Evolutionary conservation across 2,888 invertebrate genomes (phyloP).

Genomic region (Tortrix viridana): DNA sequence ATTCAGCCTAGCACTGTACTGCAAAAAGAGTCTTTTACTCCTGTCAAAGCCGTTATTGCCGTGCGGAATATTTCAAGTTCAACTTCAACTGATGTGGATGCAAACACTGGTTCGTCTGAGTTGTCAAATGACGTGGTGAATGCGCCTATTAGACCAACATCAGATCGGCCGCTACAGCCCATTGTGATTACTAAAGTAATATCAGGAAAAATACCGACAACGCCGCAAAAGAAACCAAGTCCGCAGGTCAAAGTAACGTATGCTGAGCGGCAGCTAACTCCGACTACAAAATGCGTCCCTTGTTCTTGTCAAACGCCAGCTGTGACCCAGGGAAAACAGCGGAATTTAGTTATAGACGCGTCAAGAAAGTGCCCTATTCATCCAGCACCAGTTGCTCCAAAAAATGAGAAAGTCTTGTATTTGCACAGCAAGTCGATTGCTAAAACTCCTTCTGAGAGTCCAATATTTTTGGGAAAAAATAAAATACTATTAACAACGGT

Average conservation of each 20-base stretch:
- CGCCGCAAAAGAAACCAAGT: neutral
- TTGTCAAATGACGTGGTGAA: neutral
- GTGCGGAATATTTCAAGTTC: neutral
- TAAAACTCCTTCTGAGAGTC: conserved; percentile 26
- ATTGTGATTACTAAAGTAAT: conserved; percentile 1
- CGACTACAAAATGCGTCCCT: neutral
- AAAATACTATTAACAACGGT: conserved; percentile 70
- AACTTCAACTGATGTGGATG: neutral
- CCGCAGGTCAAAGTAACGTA: neutral
- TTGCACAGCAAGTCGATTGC: conserved; percentile 24
- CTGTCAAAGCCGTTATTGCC: conserved; percentile 2
- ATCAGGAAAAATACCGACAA: neutral
- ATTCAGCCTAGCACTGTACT: neutral
- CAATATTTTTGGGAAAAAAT: conserved; percentile 60
- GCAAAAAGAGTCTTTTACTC: neutral
- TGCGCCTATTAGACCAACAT: neutral
- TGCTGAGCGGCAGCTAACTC: neutral
- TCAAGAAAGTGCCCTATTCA: conserved; percentile 38
- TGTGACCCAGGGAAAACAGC: conserved; percentile 2
- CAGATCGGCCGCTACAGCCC: neutral
- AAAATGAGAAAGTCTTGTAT: conserved; percentile 52
- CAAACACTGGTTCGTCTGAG: neutral
- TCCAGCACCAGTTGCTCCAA: conserved; percentile 40
- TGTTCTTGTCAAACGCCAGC: conserved; percentile 19
- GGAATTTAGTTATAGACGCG: conserved; percentile 46